These are phyloP conservation scores for Formica exsecta DNA, from an alignment of 1,140 invertebrate species.

Conservation along the genomic window DNA sequence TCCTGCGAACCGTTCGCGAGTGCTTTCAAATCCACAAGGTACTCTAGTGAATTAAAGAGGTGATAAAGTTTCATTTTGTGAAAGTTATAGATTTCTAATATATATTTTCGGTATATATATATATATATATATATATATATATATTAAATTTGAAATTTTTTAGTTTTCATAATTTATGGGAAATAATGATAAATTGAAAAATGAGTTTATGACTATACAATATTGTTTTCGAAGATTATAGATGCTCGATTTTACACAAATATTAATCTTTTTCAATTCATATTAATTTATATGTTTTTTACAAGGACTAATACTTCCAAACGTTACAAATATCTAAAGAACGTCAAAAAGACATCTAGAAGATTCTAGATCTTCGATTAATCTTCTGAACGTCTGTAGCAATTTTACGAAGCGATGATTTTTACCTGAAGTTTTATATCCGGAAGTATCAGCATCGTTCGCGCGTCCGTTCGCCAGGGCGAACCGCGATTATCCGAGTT, in stretches of 20 bases:
- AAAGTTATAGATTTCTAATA: too few relatives aligned
- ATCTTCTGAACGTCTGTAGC: neutral
- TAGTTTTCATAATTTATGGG: too few relatives aligned
- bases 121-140: too few relatives aligned
- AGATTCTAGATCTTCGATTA: neutral
- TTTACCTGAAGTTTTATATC: constrained; percentile 84
- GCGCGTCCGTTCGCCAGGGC: constrained; percentile 61
- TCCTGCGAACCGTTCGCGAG: too few relatives aligned
- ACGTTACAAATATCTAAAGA: neutral
- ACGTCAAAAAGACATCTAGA: neutral
- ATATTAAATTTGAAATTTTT: too few relatives aligned
- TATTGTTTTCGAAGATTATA: neutral
- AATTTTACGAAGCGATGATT: constrained; percentile 19
- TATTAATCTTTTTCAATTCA: neutral
- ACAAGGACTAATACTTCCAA: neutral
- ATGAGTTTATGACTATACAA: neutral
- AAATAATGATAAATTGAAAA: neutral
- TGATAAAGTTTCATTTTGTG: too few relatives aligned
- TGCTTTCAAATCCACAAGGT: too few relatives aligned
- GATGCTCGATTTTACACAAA: neutral
- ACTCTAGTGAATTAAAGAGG: too few relatives aligned
- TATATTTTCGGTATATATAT: too few relatives aligned
- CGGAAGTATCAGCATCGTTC: constrained; percentile 83
- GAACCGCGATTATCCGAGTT: constrained; percentile 60
- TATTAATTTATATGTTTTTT: neutral